Percentiles rank a stretch among this genome's conserved stretches.
Evolutionary conservation across 2,888 invertebrate species (phyloP).

Genomic region (Mimas tiliae): DNA sequence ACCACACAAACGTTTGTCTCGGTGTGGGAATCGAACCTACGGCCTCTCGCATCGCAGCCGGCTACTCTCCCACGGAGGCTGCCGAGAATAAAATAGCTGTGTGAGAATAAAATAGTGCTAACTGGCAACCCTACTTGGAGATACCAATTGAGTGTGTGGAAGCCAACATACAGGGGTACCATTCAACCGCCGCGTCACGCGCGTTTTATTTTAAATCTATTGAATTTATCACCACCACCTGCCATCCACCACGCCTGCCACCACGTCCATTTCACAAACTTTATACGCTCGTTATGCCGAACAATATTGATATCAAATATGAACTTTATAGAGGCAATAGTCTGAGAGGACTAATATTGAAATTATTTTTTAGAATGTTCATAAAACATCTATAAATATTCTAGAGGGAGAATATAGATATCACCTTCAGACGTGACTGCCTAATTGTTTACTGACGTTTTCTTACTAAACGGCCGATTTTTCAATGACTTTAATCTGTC

Average conservation of each 20-base stretch:
- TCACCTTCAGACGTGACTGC: too few relatives aligned
- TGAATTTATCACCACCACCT: constrained; percentile 40
- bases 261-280: neutral
- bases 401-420: too few relatives aligned
- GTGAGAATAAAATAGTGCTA: too few relatives aligned
- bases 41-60: too few relatives aligned
- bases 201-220: constrained; percentile 42
- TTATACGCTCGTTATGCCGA: neutral
- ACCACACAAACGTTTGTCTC: too few relatives aligned
- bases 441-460: too few relatives aligned
- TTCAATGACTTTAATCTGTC: too few relatives aligned
- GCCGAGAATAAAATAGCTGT: too few relatives aligned
- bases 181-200: constrained; percentile 30
- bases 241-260: constrained; percentile 28
- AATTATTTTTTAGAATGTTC: neutral
- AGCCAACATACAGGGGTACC: neutral
- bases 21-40: too few relatives aligned
- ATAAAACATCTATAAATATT: too few relatives aligned
- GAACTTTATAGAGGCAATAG: neutral
- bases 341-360: neutral
- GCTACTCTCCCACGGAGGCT: too few relatives aligned
- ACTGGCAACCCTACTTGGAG: neutral
- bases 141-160: constrained; percentile 4
- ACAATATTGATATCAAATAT: constrained; percentile 12
- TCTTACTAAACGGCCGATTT: too few relatives aligned